phyloP scores from a whole-genome alignment of 2,888 invertebrate species.

The Lasioglossum leucozonium region DNA sequence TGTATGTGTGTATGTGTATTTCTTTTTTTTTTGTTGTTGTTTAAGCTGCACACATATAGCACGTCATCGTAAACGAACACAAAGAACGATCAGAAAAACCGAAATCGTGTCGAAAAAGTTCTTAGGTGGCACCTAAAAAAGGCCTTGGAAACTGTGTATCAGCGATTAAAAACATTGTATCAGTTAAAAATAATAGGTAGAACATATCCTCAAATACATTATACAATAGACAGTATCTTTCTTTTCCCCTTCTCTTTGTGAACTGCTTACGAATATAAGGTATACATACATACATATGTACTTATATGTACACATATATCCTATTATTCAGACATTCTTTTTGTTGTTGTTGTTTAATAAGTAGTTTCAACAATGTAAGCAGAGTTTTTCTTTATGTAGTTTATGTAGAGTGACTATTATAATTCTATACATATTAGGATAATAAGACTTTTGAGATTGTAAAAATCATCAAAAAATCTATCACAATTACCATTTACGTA shows the following conservation, averaged over 20 bases:
- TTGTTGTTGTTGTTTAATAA: conserved; percentile 60
- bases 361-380: conserved; percentile 74
- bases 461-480: conserved; percentile 90
- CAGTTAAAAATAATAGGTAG: conserved; percentile 62
- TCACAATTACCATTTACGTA: conserved; percentile 86
- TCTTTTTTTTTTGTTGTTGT: neutral
- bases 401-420: conserved; percentile 82
- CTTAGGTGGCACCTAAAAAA: conserved; percentile 66
- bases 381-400: conserved; percentile 78
- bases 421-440: conserved; percentile 85
- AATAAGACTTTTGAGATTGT: conserved; percentile 87
- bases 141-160: conserved; percentile 71
- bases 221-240: conserved; percentile 45
- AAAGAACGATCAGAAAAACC: conserved; percentile 49
- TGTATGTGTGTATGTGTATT: neutral
- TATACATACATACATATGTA: conserved; percentile 46
- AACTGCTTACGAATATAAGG: conserved; percentile 58
- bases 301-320: neutral
- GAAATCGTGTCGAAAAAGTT: conserved; percentile 53
- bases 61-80: conserved; percentile 52
- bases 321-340: conserved; percentile 35
- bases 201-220: conserved; percentile 61
- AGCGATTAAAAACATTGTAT: conserved; percentile 67
- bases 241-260: conserved; percentile 38
- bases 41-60: conserved; percentile 46